Conservation (phyloP, 2,888 invertebrate species). For the Panzeria rudis region DNA sequence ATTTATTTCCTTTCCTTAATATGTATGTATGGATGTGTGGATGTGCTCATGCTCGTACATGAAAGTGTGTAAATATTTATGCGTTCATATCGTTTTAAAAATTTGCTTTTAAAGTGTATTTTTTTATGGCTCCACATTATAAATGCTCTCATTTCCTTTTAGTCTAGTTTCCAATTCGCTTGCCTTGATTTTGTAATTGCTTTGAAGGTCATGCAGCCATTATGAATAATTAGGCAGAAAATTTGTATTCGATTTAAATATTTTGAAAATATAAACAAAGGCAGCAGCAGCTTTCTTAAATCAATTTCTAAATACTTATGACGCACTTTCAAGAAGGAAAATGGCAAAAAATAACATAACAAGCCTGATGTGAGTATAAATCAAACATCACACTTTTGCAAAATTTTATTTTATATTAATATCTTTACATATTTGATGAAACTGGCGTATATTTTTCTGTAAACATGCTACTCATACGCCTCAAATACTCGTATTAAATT, state of each 20-base stretch:
- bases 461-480: too few species aligned
- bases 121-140: not conserved
- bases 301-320: not conserved
- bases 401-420: too few species aligned
- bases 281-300: not conserved
- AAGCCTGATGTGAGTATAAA: too few species aligned
- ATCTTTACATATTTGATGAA: too few species aligned
- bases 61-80: slow-evolving; percentile 9
- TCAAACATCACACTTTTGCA: too few species aligned
- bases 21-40: not conserved
- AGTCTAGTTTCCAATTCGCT: not conserved
- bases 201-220: not conserved
- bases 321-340: too few species aligned
- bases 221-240: slow-evolving; percentile 6
- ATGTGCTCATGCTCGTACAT: too few species aligned
- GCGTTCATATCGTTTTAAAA: not conserved
- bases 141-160: not conserved
- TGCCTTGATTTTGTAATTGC: slow-evolving; percentile 12
- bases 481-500: too few species aligned
- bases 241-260: not conserved
- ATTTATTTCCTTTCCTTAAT: slow-evolving; percentile 45
- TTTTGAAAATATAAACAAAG: not conserved
- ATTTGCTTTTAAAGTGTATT: not conserved
- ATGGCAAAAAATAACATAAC: too few species aligned
- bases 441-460: too few species aligned